Conservation (phyloP, 2,888 invertebrate genomes). For the Drosophila peninsularis region DNA sequence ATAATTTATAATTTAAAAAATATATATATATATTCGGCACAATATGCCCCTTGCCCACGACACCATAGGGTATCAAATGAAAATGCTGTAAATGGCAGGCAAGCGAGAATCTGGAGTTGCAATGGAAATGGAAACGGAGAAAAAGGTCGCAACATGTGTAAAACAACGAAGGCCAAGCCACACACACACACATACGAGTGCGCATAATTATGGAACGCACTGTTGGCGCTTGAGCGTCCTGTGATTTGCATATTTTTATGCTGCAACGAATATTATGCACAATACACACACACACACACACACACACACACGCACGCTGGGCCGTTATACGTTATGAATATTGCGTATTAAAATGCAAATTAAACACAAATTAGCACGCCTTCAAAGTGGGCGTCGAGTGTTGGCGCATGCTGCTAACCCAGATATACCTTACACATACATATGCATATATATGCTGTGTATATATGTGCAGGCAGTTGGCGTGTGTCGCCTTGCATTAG, state of each 20-base stretch:
- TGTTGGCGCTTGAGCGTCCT: conserved; percentile 46
- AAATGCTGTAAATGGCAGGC: conserved; percentile 22
- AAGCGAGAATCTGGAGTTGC: conserved; percentile 18
- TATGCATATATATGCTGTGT: not conserved
- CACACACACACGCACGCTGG: not conserved
- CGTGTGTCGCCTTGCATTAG: conserved; percentile 39
- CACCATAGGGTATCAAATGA: conserved; percentile 12
- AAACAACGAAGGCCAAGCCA: conserved; percentile 13
- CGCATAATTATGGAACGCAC: conserved; percentile 69
- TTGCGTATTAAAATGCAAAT: conserved; percentile 76
- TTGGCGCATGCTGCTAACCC: conserved; percentile 2
- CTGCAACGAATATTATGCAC: conserved; percentile 36
- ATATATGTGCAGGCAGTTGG: not conserved
- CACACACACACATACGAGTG: conserved; percentile 14
- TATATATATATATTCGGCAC: too few relatives aligned
- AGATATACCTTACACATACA: conserved; percentile 1
- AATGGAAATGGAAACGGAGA: conserved; percentile 7
- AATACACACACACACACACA: conserved; percentile 13
- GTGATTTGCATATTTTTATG: conserved; percentile 71
- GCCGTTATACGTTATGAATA: conserved; percentile 54
- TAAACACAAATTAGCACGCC: conserved; percentile 73
- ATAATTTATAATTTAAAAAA: too few relatives aligned
- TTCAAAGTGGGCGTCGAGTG: conserved; percentile 34
- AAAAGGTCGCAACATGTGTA: conserved; percentile 30
- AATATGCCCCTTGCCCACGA: not conserved